Evolutionary conservation across 2,113 vertebrate species (phyloP), one percentile per base, ranked within the genome.

Genomic region (Smithornis capensis): DNA sequence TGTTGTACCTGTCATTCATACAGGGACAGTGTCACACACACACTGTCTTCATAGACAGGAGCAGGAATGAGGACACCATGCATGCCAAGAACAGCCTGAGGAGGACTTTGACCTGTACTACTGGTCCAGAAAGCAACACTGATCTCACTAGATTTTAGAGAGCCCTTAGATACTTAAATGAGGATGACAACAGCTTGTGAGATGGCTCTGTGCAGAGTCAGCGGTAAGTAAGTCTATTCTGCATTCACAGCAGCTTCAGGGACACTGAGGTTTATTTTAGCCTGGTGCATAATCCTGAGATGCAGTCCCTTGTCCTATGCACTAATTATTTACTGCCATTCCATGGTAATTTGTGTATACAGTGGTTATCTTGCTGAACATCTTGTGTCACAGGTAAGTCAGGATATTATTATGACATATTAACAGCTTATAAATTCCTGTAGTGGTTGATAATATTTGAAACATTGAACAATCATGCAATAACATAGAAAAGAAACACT

Each of bases 321-420:
- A 49, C 81, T 94, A 91, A 49, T 63, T 91, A 91, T 85, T 81
- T 71, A 65, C 45, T 82, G 57, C 55, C 49, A 50, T 65, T 94
- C 86, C 87, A 65, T 56, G 60, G 74, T 68, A 47, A 88, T 80
- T 79, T 62, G 21, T 53, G 44, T 33, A 79, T 42, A 50, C 69
- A 59, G 42, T 10, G 18, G 38, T 77, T 90, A 89, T 87, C 65
- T 91, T 3, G 0, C 15, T 0, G 0, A 81, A 70, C 44, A 92
- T 94, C 73, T 50, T 38, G 29, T 82, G 62, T 90, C 88, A 64
- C 69, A 89, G 78, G 83, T 88, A 90, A 79, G 31, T 62, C 87
- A 74, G 40, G 47, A 81, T 93, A 60, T 87, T 92, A 77, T 44
- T 90, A 59, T 93, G 83, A 87, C 71, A 37, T 6, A 2, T 81